These are phyloP conservation scores for Lycocorax pyrrhopterus DNA, from an alignment of 2,113 vertebrate genomes.

Conservation along the genomic window DNA sequence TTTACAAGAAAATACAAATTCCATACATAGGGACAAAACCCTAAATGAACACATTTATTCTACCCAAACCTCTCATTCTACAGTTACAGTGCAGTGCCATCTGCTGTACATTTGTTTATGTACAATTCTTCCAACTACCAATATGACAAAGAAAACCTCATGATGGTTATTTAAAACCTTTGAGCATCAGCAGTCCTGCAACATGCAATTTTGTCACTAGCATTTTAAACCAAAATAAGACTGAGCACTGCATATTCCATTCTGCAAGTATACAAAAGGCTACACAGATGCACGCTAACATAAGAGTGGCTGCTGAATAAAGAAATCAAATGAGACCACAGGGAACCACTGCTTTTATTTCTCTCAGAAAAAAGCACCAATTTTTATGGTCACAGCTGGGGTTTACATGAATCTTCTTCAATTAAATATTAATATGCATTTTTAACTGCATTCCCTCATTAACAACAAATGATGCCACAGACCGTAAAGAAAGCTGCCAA, in stretches of 20 bases:
- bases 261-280: constrained; percentile 17
- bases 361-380: background rate
- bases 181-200: background rate
- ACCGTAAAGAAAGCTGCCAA: constrained; percentile 1
- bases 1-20: background rate
- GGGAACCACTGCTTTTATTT: constrained; percentile 40
- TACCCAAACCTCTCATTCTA: background rate
- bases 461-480: constrained; percentile 11
- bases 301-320: constrained; percentile 21
- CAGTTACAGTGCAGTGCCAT: constrained; percentile 67
- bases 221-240: background rate
- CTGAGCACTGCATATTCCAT: background rate
- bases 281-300: constrained; percentile 18
- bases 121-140: background rate
- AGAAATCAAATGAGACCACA: background rate
- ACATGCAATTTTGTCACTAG: background rate
- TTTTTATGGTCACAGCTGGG: constrained; percentile 15
- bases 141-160: background rate
- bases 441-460: constrained; percentile 17
- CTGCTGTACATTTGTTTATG: constrained; percentile 58
- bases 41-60: background rate
- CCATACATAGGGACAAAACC: background rate
- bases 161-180: constrained; percentile 15
- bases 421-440: constrained; percentile 47
- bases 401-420: constrained; percentile 37